phyloP scores from a whole-genome alignment of 2,113 vertebrate species.

The Gasterosteus nipponicus region DNA sequence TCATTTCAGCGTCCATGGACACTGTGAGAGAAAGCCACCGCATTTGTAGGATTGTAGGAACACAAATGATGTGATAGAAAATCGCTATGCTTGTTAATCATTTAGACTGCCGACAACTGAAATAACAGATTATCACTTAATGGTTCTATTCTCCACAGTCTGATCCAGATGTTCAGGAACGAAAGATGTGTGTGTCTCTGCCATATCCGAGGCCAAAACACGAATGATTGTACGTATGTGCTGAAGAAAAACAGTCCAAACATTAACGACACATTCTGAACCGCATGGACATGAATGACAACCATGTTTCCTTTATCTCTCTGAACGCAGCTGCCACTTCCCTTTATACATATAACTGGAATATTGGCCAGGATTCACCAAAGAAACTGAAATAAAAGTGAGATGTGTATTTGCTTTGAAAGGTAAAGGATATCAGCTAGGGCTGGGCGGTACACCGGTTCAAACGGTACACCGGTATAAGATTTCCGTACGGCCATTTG shows the following conservation, averaged over 20 bases:
- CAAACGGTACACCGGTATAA: too few species aligned
- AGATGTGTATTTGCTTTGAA: conserved; percentile 10
- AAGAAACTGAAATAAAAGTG: conserved; percentile 14
- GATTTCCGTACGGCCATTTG: too few species aligned
- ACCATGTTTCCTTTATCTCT: conserved; percentile 7
- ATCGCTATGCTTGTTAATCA: not conserved
- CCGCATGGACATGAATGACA: conserved; percentile 8
- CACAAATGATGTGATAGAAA: conserved; percentile 23
- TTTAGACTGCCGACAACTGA: not conserved
- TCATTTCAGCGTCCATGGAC: conserved; percentile 6
- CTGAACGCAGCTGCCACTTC: conserved; percentile 4
- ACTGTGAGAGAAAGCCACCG: conserved; percentile 6
- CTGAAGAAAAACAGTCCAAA: conserved; percentile 5
- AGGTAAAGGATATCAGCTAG: conserved; percentile 7
- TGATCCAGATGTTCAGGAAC: conserved; percentile 4
- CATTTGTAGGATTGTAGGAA: not conserved
- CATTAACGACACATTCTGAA: conserved; percentile 16
- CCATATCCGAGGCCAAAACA: not conserved
- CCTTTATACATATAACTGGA: conserved; percentile 1
- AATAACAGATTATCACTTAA: conserved; percentile 21
- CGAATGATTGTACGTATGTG: not conserved
- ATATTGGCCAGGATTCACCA: conserved; percentile 13
- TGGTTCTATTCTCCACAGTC: not conserved
- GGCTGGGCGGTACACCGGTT: too few species aligned
- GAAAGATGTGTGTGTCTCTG: conserved; percentile 5